Base-by-base conservation (phyloP, 2,113 vertebrate genomes). In the Ginglymostoma cirratum region DNA sequence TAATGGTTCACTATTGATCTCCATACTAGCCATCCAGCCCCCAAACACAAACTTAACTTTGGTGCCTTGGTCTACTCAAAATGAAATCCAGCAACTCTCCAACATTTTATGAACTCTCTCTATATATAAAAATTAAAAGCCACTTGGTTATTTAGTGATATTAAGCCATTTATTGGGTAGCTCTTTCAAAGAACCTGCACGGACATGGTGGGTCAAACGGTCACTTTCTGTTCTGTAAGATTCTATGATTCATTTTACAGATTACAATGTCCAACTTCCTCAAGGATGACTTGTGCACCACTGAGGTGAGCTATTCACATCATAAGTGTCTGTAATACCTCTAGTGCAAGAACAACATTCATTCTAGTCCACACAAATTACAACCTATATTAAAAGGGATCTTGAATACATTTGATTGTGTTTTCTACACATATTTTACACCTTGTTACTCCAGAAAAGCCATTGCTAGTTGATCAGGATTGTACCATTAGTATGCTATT, bases 401-500 rank as follows among this genome's bases (percentile, higher is more conserved):
- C 14, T 95, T 7, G 3, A 34, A 95, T 72, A 17, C 14, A 72
- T 61, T 52, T 72, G 94, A 52, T 72, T 72, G 24, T 70, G 52
- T 95, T 95, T 95, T 95, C 30, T 95, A 45, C 7, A 66, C 4
- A 66, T 34, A 95, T 48, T 45, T 72, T 30, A 95, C 94, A 95
- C 69, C 21, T 52, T 24, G 19, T 72, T 24, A 95, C 69, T 24
- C 27, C 38, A 14, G 12, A 94, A 42, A 69, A 94, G 42, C 10
- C 65, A 48, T 94, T 70, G 23, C 23, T 38, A 94, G 61, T 48
- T 45, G 38, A 94, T 21, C 42, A 70, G 93, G 23, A 45, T 42
- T 42, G 19, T 27, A 45, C 66, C 66, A 69, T 69, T 8, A 17
- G 42, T 76, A 30, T 72, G 38, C 19, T 19, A 19, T 34, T 72